A percentile compares a stretch with the other conserved stretches of the same genome.
Evolutionary conservation across 2,797 vertebrate genomes (phyloP).

Genomic region (Thripadectes ignobilis): DNA sequence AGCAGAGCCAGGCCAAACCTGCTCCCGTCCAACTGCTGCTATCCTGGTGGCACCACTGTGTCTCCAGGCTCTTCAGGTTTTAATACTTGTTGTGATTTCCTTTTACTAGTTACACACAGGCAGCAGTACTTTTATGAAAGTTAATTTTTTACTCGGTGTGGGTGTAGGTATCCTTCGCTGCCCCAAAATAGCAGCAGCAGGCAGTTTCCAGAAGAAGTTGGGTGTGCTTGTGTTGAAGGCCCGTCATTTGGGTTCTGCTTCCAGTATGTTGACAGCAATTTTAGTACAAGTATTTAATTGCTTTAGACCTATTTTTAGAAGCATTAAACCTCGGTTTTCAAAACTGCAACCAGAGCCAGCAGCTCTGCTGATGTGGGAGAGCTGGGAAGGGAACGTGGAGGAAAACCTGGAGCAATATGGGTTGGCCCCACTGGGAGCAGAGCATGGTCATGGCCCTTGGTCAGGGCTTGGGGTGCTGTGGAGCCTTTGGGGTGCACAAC

Average conservation of each 20-base stretch:
- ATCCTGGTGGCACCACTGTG: accelerated
- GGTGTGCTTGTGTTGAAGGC: neutral
- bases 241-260: constrained; percentile 32
- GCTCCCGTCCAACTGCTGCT: accelerated
- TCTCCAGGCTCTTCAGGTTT: neutral
- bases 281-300: constrained; percentile 54
- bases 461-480: neutral
- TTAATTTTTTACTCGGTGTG: neutral
- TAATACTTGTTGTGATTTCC: neutral
- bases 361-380: neutral
- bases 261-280: constrained; percentile 16
- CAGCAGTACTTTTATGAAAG: neutral
- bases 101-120: neutral
- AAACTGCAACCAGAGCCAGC: neutral
- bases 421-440: neutral
- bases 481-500: neutral
- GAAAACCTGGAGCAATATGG: neutral
- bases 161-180: constrained; percentile 29
- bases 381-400: constrained; percentile 7
- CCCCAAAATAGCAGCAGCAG: constrained; percentile 36
- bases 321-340: constrained; percentile 55
- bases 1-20: neutral
- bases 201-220: constrained; percentile 20
- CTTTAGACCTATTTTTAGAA: constrained; percentile 51
- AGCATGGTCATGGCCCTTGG: neutral